Evolutionary conservation across 2,113 vertebrate genomes (phyloP).

Genomic region (Bungarus multicinctus): DNA sequence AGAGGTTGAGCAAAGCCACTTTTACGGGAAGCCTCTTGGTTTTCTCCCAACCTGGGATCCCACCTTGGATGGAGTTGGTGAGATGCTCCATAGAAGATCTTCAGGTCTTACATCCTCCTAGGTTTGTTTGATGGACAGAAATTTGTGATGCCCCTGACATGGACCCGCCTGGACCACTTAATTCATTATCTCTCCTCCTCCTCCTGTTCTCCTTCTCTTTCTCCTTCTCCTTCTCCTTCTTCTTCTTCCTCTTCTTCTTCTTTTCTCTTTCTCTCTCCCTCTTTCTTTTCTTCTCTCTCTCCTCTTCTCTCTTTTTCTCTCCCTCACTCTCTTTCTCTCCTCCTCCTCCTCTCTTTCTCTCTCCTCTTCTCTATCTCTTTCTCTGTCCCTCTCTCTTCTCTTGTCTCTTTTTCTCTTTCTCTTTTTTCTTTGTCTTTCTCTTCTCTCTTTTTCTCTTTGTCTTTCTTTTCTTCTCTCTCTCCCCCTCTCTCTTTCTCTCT

Average conservation of each 20-base stretch:
- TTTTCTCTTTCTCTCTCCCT: too few species aligned
- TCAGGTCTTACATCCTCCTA: background rate
- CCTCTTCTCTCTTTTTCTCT: background rate
- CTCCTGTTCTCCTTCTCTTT: rapidly evolving
- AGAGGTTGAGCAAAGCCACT: background rate
- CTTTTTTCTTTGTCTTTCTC: too few species aligned
- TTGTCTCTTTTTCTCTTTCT: background rate
- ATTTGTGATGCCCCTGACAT: background rate
- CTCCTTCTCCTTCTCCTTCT: too few species aligned
- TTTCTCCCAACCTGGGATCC: background rate
- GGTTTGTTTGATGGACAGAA: background rate
- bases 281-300: too few species aligned
- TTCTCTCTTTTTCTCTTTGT: rapidly evolving
- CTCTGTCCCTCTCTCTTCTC: too few species aligned
- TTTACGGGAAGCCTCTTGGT: background rate
- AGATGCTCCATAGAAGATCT: slow-evolving; percentile 19
- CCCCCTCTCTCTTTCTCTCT: background rate
- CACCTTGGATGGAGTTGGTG: background rate
- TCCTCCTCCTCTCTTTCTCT: rapidly evolving
- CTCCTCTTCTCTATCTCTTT: background rate
- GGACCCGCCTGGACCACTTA: background rate
- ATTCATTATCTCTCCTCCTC: background rate
- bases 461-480: background rate
- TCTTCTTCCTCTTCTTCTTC: background rate
- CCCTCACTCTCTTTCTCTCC: too few species aligned